phyloP scores from a whole-genome alignment of 2,113 vertebrate species.

The Gopherus evgoodei region DNA sequence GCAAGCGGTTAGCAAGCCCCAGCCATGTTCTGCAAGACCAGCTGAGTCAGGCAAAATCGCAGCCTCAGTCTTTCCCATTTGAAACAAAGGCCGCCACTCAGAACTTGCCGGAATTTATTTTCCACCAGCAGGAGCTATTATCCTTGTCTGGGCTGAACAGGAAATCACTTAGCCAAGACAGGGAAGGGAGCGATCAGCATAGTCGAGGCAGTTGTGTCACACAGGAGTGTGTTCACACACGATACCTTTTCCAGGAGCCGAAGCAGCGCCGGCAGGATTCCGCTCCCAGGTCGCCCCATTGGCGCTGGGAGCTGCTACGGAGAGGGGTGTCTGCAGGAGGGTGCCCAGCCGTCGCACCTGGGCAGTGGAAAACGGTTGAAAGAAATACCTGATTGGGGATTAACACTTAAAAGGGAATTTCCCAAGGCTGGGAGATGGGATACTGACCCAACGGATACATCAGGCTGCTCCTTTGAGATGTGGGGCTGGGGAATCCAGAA shows the following conservation, averaged over 20 bases:
- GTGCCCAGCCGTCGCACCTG: neutral
- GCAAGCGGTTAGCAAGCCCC: neutral
- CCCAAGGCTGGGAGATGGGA: neutral
- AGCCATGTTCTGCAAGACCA: neutral
- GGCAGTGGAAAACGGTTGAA: neutral
- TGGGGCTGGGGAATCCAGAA: neutral
- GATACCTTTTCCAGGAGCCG: neutral
- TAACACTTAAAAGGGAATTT: neutral
- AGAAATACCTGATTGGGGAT: neutral
- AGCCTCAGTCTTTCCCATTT: neutral
- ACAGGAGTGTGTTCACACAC: accelerated
- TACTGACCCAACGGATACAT: neutral
- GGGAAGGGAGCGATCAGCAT: neutral
- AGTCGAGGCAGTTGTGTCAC: neutral
- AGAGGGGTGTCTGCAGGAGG: neutral
- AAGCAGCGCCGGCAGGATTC: neutral
- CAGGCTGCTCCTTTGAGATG: neutral
- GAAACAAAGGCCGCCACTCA: neutral
- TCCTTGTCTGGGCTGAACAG: neutral
- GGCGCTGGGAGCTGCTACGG: too few species aligned
- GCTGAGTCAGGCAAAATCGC: neutral
- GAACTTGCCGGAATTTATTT: neutral
- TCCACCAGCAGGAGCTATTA: neutral
- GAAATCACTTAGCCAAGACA: too few species aligned
- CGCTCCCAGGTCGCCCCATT: too few species aligned